phyloP scores from a whole-genome alignment of 2,113 vertebrate genomes.

The Crotalus helleri region DNA sequence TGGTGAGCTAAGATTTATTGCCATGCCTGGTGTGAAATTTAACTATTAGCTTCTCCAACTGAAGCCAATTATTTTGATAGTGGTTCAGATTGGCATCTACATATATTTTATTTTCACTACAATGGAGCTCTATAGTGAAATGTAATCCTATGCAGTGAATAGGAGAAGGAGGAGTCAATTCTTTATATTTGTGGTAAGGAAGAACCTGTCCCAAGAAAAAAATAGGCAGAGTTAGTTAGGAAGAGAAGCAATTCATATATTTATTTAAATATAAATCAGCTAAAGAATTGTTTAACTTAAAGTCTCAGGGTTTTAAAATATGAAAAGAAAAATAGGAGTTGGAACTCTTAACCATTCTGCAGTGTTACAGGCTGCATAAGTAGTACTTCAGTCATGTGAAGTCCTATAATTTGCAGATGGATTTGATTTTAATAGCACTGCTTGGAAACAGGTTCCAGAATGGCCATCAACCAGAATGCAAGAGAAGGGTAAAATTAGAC shows the following conservation, averaged over 20 bases:
- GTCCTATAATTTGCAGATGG: neutral
- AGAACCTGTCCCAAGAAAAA: neutral
- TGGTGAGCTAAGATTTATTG: neutral
- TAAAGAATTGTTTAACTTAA: neutral
- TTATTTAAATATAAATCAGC: neutral
- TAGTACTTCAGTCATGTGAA: neutral
- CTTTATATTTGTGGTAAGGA: neutral
- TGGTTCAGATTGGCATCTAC: neutral
- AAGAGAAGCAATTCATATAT: neutral
- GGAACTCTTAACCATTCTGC: neutral
- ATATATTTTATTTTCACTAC: neutral
- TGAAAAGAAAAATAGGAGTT: neutral
- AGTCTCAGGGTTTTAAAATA: neutral
- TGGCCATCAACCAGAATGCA: neutral
- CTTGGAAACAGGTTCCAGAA: neutral
- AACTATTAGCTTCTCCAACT: neutral
- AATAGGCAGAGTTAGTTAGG: neutral
- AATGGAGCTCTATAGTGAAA: neutral
- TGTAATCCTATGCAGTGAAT: neutral
- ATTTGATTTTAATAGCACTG: neutral
- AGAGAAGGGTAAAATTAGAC: neutral
- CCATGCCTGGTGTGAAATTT: neutral
- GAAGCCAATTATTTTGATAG: neutral
- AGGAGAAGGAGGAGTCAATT: neutral
- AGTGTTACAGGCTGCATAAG: neutral